Evolutionary conservation across 2,888 invertebrate species (phyloP), one percentile per base, ranked within the genome.

Genomic region (Parascotia fuliginaria): DNA sequence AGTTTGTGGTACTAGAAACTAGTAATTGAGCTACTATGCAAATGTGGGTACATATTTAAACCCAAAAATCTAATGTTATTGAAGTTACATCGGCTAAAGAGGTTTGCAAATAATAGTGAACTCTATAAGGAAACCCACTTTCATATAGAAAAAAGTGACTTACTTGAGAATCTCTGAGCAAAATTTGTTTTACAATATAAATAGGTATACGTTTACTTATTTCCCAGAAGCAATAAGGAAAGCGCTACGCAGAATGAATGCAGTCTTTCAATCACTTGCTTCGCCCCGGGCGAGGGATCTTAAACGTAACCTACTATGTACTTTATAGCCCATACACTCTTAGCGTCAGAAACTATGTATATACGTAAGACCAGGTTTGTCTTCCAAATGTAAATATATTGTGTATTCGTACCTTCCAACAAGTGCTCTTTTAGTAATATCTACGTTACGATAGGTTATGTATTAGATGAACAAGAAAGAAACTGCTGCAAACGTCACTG

Each of bases 291-390:
- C 37, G 3, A 27, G 13, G n/a, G 22, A 22, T 36, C 72, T 36
- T 60, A 70, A 59, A 60, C 70, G 62, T n/a, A 37, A 42, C 29
- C 9, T 31, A 34, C 16, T 41, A 46, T 37, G 44, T 77, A 77
- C 71, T 72, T 74, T 74, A 75, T 66, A 62, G 67, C 55, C 59
- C 52, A 55, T 39, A 3, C 24, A 57, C 50, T 48, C 48, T 68
- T 79, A 83, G 84, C 83, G 74, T 63, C 67, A 66, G 69, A 65
- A 76, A 73, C 65, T 66, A 83, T 85, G 78, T 81, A 81, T 82
- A 77, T 73, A 75, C 77, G 74, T 80, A 67, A 69, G 77, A 55
- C 70, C 51, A 63, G 60, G 81, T 85, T 83, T 82, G 81, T 83
- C 79, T 82, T 65, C 64, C 65, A 48, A 42, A 58, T 24, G 24